Percentiles rank a stretch among this genome's conserved stretches.
phyloP scores from a whole-genome alignment of 2,113 vertebrate genomes.

The Semnornis frantzii region DNA sequence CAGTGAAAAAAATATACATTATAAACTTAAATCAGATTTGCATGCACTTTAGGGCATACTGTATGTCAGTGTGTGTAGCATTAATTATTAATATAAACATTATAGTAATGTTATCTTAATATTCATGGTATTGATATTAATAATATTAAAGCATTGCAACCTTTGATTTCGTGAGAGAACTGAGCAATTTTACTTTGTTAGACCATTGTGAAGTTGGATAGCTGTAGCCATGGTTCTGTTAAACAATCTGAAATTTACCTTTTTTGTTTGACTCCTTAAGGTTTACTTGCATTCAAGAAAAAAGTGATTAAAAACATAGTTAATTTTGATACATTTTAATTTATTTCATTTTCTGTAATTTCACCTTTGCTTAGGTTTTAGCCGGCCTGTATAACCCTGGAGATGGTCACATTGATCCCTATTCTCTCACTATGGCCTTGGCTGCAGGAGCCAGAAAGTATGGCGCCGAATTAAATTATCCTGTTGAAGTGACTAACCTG shows the following conservation, averaged over 20 bases:
- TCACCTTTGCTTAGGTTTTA: conserved; percentile 81
- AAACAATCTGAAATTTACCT: neutral
- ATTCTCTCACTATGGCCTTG: conserved; percentile 97
- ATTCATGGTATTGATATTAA: too few relatives aligned
- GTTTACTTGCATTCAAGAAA: neutral
- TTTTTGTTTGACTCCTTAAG: neutral
- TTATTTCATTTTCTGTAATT: conserved; percentile 10
- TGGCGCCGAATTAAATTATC: conserved; percentile 91
- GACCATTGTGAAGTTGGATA: neutral
- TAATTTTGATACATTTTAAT: neutral
- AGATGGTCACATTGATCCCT: conserved; percentile 98
- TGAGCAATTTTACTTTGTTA: neutral
- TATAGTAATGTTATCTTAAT: too few relatives aligned
- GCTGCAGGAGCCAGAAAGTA: conserved; percentile 95
- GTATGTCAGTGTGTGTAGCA: neutral
- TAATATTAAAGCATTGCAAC: neutral
- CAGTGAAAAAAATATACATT: neutral
- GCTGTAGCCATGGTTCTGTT: neutral
- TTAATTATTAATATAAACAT: neutral
- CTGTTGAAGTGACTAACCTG: conserved; percentile 85
- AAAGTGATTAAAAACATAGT: neutral
- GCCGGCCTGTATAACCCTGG: conserved; percentile 94
- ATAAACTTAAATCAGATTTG: neutral
- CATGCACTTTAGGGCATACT: neutral
- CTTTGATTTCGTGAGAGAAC: neutral